Evolutionary conservation across 2,797 vertebrate species (phyloP).

Genomic region (Eleutherodactylus coqui): DNA sequence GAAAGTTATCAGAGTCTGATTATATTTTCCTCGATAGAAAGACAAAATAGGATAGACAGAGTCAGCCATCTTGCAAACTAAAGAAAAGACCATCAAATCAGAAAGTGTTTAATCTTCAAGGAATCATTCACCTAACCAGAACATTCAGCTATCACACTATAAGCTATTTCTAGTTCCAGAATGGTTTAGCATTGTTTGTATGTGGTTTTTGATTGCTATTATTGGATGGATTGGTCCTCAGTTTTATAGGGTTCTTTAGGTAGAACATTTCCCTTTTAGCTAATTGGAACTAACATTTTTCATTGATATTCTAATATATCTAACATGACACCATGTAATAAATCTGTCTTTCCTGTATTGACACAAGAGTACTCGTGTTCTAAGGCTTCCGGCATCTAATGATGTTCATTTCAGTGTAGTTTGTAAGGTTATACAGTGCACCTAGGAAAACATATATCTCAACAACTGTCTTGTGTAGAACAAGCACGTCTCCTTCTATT

Average conservation of each 20-base stretch:
- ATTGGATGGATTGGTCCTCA: background rate
- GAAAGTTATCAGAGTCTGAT: too few species aligned
- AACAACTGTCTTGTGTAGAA: slow-evolving; percentile 52
- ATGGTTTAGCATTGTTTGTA: background rate
- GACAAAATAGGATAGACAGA: too few species aligned
- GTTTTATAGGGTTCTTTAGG: slow-evolving; percentile 31
- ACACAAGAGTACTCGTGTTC: slow-evolving; percentile 39
- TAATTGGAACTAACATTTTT: slow-evolving; percentile 65
- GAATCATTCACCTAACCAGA: background rate
- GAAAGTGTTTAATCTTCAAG: background rate
- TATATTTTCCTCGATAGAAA: too few species aligned
- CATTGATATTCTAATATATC: slow-evolving; percentile 58
- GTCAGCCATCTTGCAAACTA: background rate
- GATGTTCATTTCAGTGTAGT: slow-evolving; percentile 53
- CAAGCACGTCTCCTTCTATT: slow-evolving; percentile 42
- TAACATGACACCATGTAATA: slow-evolving; percentile 46
- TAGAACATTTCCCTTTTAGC: slow-evolving; percentile 43
- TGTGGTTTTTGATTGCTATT: background rate
- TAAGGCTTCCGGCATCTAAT: slow-evolving; percentile 55
- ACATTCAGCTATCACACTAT: background rate
- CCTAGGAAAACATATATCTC: slow-evolving; percentile 61
- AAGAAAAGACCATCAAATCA: background rate
- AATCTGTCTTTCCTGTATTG: slow-evolving; percentile 50
- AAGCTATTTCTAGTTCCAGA: background rate
- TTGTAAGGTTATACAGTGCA: slow-evolving; percentile 59